Percentiles rank a stretch among this genome's conserved stretches.
Evolutionary conservation across 2,888 invertebrate species (phyloP).

Genomic region (Patella caerulea): DNA sequence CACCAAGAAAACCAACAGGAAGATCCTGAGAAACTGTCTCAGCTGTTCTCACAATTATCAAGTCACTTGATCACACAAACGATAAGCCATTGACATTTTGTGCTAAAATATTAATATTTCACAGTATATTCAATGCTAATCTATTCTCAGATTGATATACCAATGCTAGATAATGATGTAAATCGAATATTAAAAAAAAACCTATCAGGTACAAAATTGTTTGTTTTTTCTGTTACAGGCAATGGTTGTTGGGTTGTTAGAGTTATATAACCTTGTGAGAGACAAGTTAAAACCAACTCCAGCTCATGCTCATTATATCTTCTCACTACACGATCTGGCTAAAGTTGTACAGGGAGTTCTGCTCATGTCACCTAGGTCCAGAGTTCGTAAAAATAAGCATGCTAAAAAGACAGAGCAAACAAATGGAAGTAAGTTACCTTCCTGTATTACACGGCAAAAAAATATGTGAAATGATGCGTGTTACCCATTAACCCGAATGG

Average conservation of each 20-base stretch:
- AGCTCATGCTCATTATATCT: slow-evolving; percentile 64
- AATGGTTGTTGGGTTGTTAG: slow-evolving; percentile 59
- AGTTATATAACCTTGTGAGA: slow-evolving; percentile 60
- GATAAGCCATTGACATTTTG: too few relatives aligned
- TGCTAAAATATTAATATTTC: too few relatives aligned
- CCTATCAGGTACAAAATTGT: background rate
- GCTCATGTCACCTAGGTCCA: slow-evolving; percentile 65
- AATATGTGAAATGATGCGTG: too few relatives aligned
- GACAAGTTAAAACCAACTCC: slow-evolving; percentile 66
- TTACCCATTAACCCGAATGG: too few relatives aligned
- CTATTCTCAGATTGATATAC: too few relatives aligned
- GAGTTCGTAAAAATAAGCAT: slow-evolving; percentile 54
- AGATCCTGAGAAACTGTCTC: too few relatives aligned
- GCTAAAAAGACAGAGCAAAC: slow-evolving; percentile 32
- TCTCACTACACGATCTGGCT: slow-evolving; percentile 65
- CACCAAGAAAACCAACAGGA: too few relatives aligned
- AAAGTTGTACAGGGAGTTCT: slow-evolving; percentile 65
- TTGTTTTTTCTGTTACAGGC: slow-evolving; percentile 48
- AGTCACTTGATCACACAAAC: too few relatives aligned
- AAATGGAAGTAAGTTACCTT: too few relatives aligned
- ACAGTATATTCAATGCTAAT: too few relatives aligned
- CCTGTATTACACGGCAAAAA: too few relatives aligned
- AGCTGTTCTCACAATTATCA: too few relatives aligned
- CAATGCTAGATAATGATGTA: background rate
- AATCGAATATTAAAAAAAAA: background rate